Base-by-base conservation (phyloP, 1,140 invertebrate genomes). In the Drosophila arawakana region DNA sequence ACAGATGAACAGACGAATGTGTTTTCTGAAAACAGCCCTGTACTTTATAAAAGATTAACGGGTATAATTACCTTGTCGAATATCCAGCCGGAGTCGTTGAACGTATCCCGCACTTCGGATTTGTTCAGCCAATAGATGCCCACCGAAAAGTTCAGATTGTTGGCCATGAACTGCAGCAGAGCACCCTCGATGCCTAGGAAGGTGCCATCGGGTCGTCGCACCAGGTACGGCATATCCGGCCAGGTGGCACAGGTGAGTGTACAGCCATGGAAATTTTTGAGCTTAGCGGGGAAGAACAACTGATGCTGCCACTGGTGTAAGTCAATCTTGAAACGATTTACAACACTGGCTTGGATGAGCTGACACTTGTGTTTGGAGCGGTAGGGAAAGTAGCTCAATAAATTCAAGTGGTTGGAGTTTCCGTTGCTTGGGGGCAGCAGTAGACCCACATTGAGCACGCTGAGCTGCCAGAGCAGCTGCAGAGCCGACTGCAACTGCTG, bases 221-320 rank as follows among this genome's bases (percentile, higher is more conserved):
- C 71, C 50, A 91, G 43, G 39, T 91, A 92, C 6, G 91, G 90
- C 81, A 91, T 83, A 13, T 92, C 84, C 65, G 88, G 73, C 90
- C 90, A 92, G 2, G 90, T 91, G 54, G 90, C 91, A 35, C 91
- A 92, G 9, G 73, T 81, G 30, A 92, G 10, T 0, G 63, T 73
- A 39, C 91, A 92, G 41, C 90, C 91, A 44, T 77, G 59, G 9
- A 92, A 84, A 21, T 92, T 86, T 2, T 25, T 9, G 41, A 91
- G 37, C 43, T 91, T 92, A 3, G 55, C 9, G 1, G 84, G 81
- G 59, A 83, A 91, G 47, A 76, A 80, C 0, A 57, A 49, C 0
- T 0, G 1, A 6, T 25, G 52, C 0, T 7, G 13, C 85, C 85
- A 90, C 0, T 7, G 7, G 0, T 5, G n/a, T 0, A n/a, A 11